These are phyloP conservation scores for Drosophila algonquin DNA, from an alignment of 2,888 invertebrate species.

Conservation along the genomic window DNA sequence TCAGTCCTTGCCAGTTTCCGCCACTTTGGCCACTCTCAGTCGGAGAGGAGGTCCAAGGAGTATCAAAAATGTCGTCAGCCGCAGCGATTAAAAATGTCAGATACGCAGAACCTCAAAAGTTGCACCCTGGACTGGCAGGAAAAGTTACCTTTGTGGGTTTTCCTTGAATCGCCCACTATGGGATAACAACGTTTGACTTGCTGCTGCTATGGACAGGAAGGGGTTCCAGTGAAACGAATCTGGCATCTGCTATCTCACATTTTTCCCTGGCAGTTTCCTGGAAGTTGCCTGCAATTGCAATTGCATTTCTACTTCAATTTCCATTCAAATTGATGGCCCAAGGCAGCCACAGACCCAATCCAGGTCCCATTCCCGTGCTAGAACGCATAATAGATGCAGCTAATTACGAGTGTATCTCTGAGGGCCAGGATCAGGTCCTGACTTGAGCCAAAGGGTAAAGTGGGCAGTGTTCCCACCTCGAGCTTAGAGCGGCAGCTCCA, in stretches of 20 bases:
- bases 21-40: too few species aligned
- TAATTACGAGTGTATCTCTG: not conserved
- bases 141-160: not conserved
- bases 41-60: not conserved
- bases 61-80: too few species aligned
- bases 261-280: not conserved
- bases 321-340: not conserved
- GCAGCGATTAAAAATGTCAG: too few species aligned
- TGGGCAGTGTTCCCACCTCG: not conserved
- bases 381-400: conserved; percentile 2
- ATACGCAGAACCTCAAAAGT: not conserved
- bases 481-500: not conserved
- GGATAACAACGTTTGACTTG: too few species aligned
- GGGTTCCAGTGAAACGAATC: not conserved
- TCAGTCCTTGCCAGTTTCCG: not conserved
- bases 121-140: not conserved
- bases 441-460: not conserved
- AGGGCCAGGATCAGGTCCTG: not conserved
- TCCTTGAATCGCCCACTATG: not conserved
- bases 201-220: too few species aligned
- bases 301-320: conserved; percentile 4
- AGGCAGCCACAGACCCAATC: not conserved
- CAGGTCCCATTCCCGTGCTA: not conserved
- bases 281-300: not conserved
- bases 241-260: conserved; percentile 1